Conservation (phyloP, 2,113 vertebrate species). For the Ptychochromis oligacanthus region DNA sequence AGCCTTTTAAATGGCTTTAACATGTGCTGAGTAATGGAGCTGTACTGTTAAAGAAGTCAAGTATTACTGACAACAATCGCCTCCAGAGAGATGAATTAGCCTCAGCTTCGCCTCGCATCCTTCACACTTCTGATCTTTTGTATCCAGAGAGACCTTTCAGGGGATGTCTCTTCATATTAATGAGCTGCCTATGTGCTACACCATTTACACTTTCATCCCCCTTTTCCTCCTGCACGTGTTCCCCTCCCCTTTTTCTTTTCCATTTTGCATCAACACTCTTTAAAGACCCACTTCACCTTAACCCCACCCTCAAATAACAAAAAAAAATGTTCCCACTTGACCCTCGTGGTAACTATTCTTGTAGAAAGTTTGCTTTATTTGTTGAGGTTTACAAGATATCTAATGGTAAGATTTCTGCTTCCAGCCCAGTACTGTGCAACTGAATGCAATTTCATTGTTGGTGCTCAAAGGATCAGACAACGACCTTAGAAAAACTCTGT, state of each 20-base stretch:
- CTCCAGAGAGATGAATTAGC: conserved; percentile 15
- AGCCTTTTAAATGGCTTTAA: not conserved
- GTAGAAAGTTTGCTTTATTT: not conserved
- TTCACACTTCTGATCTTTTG: conserved; percentile 16
- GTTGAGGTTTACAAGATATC: not conserved
- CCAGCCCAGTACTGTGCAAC: not conserved
- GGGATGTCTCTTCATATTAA: conserved; percentile 19
- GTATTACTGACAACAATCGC: not conserved
- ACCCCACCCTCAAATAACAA: not conserved
- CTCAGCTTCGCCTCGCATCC: not conserved
- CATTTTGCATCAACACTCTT: not conserved
- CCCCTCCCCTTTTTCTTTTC: not conserved
- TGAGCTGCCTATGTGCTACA: conserved; percentile 19
- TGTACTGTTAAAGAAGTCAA: not conserved
- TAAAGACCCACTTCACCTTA: not conserved
- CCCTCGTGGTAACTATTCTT: not conserved
- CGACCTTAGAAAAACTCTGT: not conserved
- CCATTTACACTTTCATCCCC: not conserved
- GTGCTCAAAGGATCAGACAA: not conserved
- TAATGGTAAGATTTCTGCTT: not conserved
- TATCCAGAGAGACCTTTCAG: not conserved
- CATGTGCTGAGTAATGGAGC: not conserved
- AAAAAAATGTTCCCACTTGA: not conserved
- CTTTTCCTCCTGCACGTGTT: not conserved
- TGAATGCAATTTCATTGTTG: not conserved